Evolutionary conservation across 2,888 invertebrate genomes (phyloP), one percentile per base, ranked within the genome.

Genomic region (Ptycholaimellus sp.): DNA sequence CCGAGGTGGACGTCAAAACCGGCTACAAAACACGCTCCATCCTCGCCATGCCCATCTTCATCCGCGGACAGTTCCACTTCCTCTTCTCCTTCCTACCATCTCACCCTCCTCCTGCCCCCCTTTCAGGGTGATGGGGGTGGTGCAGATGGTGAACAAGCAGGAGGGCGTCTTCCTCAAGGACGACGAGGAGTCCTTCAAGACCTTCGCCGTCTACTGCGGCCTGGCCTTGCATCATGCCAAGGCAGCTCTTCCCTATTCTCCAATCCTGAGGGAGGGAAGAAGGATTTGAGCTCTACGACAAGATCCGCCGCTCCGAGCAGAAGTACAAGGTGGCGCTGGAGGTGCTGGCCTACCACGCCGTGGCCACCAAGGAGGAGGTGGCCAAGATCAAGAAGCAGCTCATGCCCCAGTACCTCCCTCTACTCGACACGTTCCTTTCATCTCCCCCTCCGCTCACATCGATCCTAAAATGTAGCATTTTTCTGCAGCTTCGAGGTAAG

Each of bases 31-130:
- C 78, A 0, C 67, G 70, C 44, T 72, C 72, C 20, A 77, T 80
- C 30, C 67, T 80, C 1, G 79, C 79, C 58, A 79, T 80, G 79
- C 81, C 80, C 1, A 74, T 81, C 30, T 76, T 73, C 58, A 76
- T 76, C 16, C 64, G 76, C 40, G 72, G 73, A 25, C 68, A 66
- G 65, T 65, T 36, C 17, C n/a, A 6, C 2, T 9, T 38, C 30
- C 17, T 31, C 23, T 19, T 21, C 20, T 20, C 17, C 19, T 27
- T 36, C 20, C 22, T 16, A 11, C 33, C 7, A 20, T 5, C 16
- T 2, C 17, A 3, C 17, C 7, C 19, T 5, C n/a, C 3, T n/a
- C 3, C 17, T 3, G 11, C 6, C 18, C 25, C 22, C 17, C 37
- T 40, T 54, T 35, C 50, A 67, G 66, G 42, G 70, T 78, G 7